phyloP scores from a whole-genome alignment of 2,113 vertebrate species.

The Microcebus tavaratra region DNA sequence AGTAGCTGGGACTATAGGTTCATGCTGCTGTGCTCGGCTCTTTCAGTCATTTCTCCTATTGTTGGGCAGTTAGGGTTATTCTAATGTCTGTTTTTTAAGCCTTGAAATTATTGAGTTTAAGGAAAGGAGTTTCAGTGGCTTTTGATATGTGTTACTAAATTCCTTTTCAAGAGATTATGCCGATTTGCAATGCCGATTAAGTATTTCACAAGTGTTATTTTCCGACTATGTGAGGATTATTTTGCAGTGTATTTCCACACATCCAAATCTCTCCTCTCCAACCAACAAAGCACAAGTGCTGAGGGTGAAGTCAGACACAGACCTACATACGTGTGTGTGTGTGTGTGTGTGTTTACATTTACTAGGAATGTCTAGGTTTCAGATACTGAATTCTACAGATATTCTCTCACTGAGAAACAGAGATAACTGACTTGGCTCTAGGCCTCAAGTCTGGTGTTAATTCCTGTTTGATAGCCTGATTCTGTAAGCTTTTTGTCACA shows the following conservation, averaged over 20 bases:
- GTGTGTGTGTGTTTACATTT: constrained; percentile 1
- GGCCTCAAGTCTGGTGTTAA: neutral
- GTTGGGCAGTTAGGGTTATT: neutral
- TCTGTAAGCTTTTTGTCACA: neutral
- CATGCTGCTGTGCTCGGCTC: no score
- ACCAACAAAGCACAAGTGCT: neutral
- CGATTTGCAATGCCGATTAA: neutral
- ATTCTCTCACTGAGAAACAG: constrained; percentile 26
- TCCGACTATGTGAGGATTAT: neutral
- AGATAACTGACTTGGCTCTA: neutral
- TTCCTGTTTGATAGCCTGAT: neutral
- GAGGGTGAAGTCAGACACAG: neutral
- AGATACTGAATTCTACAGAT: neutral
- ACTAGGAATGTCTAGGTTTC: neutral
- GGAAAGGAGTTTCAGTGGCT: neutral
- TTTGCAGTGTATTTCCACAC: neutral
- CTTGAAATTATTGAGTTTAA: neutral
- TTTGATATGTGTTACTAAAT: neutral
- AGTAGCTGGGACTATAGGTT: no score
- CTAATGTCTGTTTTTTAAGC: neutral
- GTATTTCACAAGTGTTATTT: constrained; percentile 1
- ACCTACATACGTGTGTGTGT: neutral
- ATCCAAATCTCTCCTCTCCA: neutral
- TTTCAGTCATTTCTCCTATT: neutral
- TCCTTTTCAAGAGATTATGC: neutral